Evolutionary conservation across 2,797 vertebrate genomes (phyloP).

Genomic region (Aulostomus chinensis): DNA sequence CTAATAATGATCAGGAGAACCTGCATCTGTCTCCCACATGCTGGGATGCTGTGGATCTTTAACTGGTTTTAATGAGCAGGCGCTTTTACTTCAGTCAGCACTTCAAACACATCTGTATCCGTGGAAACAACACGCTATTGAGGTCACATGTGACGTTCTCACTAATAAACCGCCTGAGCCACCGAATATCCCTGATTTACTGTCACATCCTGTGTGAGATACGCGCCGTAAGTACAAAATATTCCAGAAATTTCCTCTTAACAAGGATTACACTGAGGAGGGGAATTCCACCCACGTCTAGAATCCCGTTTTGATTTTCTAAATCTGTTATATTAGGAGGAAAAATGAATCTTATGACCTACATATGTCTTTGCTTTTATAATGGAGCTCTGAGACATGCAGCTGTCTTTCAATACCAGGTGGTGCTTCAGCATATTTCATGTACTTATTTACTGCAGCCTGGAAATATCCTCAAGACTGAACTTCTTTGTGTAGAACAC

Average conservation of each 20-base stretch:
- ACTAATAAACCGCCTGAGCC: slow-evolving; percentile 15
- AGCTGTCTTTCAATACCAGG: no score
- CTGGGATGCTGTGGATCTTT: slow-evolving; percentile 57
- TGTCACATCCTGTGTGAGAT: slow-evolving; percentile 9
- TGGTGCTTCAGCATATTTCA: no score
- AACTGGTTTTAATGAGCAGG: slow-evolving; percentile 56
- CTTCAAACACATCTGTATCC: slow-evolving; percentile 56
- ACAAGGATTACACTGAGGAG: not conserved
- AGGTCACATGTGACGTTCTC: slow-evolving; percentile 23
- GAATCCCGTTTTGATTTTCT: not conserved
- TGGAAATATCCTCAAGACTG: no score
- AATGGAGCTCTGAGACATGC: no score
- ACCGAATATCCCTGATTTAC: slow-evolving; percentile 2
- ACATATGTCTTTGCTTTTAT: no score
- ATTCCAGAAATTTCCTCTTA: not conserved
- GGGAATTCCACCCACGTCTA: not conserved
- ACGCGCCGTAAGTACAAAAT: not conserved
- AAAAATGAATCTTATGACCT: no score
- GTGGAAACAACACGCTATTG: slow-evolving; percentile 15
- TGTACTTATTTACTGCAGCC: no score
- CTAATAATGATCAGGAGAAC: slow-evolving; percentile 11
- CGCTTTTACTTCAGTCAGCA: slow-evolving; percentile 58
- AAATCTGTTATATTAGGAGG: not conserved
- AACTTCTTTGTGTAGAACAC: no score
- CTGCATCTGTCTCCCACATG: slow-evolving; percentile 71